A percentile compares a stretch with the other conserved stretches of the same genome.
These are phyloP conservation scores for Heterotis niloticus DNA, from an alignment of 2,113 vertebrate genomes.

Conservation along the genomic window DNA sequence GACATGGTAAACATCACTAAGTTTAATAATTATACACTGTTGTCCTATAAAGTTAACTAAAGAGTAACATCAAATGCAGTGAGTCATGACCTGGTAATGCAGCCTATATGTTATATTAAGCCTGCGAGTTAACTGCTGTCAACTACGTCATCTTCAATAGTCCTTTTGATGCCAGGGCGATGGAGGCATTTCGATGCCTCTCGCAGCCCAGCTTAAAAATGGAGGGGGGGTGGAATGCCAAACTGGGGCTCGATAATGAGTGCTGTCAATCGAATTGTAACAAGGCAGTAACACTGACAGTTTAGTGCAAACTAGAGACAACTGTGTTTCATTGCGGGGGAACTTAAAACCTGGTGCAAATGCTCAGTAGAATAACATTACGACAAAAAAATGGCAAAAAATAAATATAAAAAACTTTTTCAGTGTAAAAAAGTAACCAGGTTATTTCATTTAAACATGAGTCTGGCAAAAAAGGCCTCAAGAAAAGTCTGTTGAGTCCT, in stretches of 20 bases:
- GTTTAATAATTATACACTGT: conserved; percentile 13
- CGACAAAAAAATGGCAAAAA: conserved; percentile 95
- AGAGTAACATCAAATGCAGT: neutral
- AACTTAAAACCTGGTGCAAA: conserved; percentile 91
- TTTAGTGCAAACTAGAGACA: conserved; percentile 97
- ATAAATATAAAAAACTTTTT: conserved; percentile 99
- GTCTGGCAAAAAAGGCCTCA: conserved; percentile 99
- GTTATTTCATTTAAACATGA: conserved; percentile 94
- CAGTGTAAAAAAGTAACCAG: conserved; percentile 99
- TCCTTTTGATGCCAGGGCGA: neutral
- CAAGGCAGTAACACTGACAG: conserved; percentile 99
- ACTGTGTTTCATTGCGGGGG: conserved; percentile 76
- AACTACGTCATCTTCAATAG: neutral
- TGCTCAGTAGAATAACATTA: conserved; percentile 98
- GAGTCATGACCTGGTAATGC: conserved; percentile 17
- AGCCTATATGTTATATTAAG: neutral
- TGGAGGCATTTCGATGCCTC: neutral
- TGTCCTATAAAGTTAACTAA: conserved; percentile 21
- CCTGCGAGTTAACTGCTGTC: neutral
- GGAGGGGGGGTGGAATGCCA: conserved; percentile 5
- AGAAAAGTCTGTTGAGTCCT: conserved; percentile 80
- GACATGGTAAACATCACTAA: conserved; percentile 40
- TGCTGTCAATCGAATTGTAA: conserved; percentile 64
- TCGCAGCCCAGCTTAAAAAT: neutral
- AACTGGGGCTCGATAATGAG: conserved; percentile 61